Base-by-base conservation (phyloP, 2,888 invertebrate genomes). In the Drosophila leonis region DNA sequence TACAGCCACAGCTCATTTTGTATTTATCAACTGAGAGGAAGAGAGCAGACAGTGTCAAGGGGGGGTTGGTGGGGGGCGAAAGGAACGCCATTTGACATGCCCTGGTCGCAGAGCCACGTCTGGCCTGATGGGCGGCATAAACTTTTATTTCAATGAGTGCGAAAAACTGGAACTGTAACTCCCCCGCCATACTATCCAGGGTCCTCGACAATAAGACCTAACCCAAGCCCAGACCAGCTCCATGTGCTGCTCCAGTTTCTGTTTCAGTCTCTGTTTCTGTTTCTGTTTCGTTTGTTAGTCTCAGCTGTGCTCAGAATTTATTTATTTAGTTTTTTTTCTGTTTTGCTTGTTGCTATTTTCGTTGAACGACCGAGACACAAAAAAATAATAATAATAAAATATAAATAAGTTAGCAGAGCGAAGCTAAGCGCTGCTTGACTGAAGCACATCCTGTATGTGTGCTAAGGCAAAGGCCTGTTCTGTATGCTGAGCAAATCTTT, bases 101-200 rank as follows among this genome's bases (percentile, higher is more conserved):
- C 24, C 64, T 56, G 41, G 61, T 65, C 42, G 35, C 70, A 51
- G n/a, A n/a, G 82, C 80, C 86, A 83, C 81, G 81, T 88, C 81
- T 85, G 69, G 60, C 59, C 86, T 80, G 88, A 85, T 90, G 86
- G 90, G 67, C 55, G 68, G 83, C 86, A 86, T 90, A 88, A 90
- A 90, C 78, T 87, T 88, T 87, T 87, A 87, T 87, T 90, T 88
- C 88, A 86, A 88, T 81, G 86, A 83, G 72, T 68, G 51, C 59
- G 52, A 78, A 67, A 65, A 78, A 71, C 62, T 54, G 72, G 54
- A 74, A 80, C 65, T 54, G 52, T 52, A 42, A n/a, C n/a, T 44
- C 65, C 55, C 66, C 65, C 13, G 35, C 60, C 66, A 51, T 67
- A 55, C 27, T 35, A 15, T 29, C 35, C 66, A 13, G 69, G 69